Conservation (phyloP, 2,888 invertebrate genomes). For the Automeris io region DNA sequence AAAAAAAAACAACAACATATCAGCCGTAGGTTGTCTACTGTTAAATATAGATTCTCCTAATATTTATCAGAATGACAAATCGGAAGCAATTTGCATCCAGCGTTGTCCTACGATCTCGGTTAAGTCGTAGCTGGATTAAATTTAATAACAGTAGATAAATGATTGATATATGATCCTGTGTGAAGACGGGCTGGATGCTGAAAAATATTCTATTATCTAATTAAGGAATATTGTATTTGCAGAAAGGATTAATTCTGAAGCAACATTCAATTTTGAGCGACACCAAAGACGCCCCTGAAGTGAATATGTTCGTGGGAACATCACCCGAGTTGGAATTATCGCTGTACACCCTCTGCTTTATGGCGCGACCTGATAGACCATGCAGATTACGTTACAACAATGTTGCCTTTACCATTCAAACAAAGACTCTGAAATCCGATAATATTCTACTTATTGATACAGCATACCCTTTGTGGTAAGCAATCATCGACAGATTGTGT, state of each 20-base stretch:
- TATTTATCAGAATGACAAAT: too few relatives aligned
- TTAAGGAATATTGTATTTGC: too few relatives aligned
- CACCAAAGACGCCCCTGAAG: constrained; percentile 85
- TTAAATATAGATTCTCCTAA: too few relatives aligned
- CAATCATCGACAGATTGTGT: neutral
- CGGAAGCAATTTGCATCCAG: too few relatives aligned
- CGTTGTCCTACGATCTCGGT: too few relatives aligned
- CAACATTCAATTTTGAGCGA: constrained; percentile 83
- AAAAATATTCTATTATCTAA: too few relatives aligned
- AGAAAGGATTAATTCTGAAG: constrained; percentile 89
- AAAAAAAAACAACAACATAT: too few relatives aligned
- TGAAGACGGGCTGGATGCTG: too few relatives aligned
- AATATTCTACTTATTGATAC: constrained; percentile 60
- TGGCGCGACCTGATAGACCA: constrained; percentile 83
- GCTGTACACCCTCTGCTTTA: constrained; percentile 91
- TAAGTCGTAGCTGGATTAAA: too few relatives aligned
- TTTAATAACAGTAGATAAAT: too few relatives aligned
- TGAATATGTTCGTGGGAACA: constrained; percentile 89
- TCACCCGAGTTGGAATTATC: constrained; percentile 95
- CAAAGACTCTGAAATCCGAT: constrained; percentile 55
- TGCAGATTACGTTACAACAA: constrained; percentile 80
- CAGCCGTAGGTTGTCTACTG: too few relatives aligned
- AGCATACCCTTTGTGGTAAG: constrained; percentile 51
- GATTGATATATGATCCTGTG: too few relatives aligned
- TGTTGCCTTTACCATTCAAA: constrained; percentile 59